Conservation (phyloP, 1,140 invertebrate genomes). For the Oryctes rhinoceros region DNA sequence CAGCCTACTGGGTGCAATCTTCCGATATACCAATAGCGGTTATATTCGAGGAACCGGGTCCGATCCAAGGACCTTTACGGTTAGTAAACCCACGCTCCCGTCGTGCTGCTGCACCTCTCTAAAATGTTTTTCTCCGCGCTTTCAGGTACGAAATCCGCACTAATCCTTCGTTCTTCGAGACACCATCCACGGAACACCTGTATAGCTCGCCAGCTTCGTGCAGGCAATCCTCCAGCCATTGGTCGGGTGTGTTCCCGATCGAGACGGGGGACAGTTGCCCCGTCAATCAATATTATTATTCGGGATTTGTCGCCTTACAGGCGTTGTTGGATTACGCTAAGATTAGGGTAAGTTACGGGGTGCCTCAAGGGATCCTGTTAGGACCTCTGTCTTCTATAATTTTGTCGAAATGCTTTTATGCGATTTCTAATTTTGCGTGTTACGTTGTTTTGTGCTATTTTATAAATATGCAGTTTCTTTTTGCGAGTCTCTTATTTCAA, state of each 20-base stretch:
- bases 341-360: constrained; percentile 66
- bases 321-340: constrained; percentile 76
- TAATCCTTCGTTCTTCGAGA: constrained; percentile 71
- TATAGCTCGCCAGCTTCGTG: constrained; percentile 73
- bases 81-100: constrained; percentile 52
- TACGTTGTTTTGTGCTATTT: too few relatives aligned
- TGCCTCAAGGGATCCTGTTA: neutral
- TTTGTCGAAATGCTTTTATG: too few relatives aligned
- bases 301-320: constrained; percentile 77
- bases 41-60: constrained; percentile 70
- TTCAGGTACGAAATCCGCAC: constrained; percentile 75
- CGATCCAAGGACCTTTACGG: constrained; percentile 65
- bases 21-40: constrained; percentile 72
- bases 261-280: constrained; percentile 75
- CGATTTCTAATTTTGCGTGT: too few relatives aligned
- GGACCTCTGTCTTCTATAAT: constrained; percentile 30
- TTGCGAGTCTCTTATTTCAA: too few relatives aligned
- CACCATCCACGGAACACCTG: constrained; percentile 70
- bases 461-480: too few relatives aligned
- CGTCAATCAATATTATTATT: constrained; percentile 77
- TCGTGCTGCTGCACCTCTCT: too few relatives aligned
- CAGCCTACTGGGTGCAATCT: constrained; percentile 74
- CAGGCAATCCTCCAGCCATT: constrained; percentile 69
- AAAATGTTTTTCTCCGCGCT: constrained; percentile 42
- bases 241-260: constrained; percentile 70